A percentile compares a stretch with the other conserved stretches of the same genome.
Evolutionary conservation across 2,888 invertebrate species (phyloP).

Genomic region (Operophtera brumata): DNA sequence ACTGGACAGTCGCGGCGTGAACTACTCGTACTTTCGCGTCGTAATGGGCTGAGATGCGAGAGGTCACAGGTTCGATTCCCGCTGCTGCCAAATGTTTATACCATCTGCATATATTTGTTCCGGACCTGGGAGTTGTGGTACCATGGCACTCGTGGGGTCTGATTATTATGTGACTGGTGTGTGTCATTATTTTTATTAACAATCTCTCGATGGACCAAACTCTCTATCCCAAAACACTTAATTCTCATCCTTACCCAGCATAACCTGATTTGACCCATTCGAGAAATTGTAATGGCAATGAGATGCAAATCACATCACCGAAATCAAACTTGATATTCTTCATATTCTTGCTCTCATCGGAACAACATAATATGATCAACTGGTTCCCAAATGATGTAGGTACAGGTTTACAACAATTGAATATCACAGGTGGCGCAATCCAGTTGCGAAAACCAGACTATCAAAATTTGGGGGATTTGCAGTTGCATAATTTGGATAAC

Average conservation of each 20-base stretch:
- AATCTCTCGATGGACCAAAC: neutral
- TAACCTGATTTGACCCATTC: slow-evolving; percentile 19
- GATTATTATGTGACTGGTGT: too few species aligned
- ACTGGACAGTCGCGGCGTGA: too few species aligned
- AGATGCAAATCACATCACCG: slow-evolving; percentile 57
- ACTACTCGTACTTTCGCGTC: too few species aligned
- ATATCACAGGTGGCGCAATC: slow-evolving; percentile 51
- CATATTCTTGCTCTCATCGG: slow-evolving; percentile 75
- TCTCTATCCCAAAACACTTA: neutral
- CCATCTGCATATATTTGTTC: too few species aligned
- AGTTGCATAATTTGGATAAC: slow-evolving; percentile 21
- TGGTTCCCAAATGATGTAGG: slow-evolving; percentile 48
- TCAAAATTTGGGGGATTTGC: slow-evolving; percentile 9
- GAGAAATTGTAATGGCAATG: slow-evolving; percentile 44
- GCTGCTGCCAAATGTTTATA: too few species aligned
- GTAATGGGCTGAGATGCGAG: too few species aligned
- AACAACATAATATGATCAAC: slow-evolving; percentile 57
- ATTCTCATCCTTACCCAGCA: neutral
- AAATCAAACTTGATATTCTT: slow-evolving; percentile 61
- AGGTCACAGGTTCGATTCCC: too few species aligned
- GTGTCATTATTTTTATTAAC: too few species aligned
- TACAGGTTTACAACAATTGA: slow-evolving; percentile 50
- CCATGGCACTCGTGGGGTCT: too few species aligned
- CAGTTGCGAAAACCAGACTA: slow-evolving; percentile 31
- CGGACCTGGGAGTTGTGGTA: too few species aligned